Evolutionary conservation across 1,140 invertebrate genomes (phyloP), one percentile per base, ranked within the genome.

Genomic region (Melipona quadrifasciata): DNA sequence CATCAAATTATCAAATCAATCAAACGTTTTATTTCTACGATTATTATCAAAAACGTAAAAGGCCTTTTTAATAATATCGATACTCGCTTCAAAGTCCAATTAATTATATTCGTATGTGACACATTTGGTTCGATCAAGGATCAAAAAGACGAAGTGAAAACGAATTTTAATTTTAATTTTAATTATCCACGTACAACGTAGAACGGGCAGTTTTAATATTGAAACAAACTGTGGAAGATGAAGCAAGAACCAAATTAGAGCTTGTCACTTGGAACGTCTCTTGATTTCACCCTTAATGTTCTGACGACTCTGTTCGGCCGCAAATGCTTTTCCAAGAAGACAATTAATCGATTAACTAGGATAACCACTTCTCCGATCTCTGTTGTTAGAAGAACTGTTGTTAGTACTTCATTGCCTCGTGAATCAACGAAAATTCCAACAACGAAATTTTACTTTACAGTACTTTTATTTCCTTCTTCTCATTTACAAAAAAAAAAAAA

Each of bases 291-390:
- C 39, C 39, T 47, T 47, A 47, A 47, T 47, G 39, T 47, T 53
- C 73, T 19, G 31, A 4, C 73, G 73, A 72, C 27, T 39, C 16
- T 58, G 53, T 47, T 57, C 10, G 8, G 4, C 27, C 2, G 21
- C 73, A 12, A 24, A 75, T 39, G 57, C 31, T 75, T n/a, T 75
- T 75, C 73, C 73, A 3, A 3, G 73, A 75, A 75, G 34, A 1
- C 74, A 39, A n/a, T 76, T 39, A 76, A 39, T 39, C 34, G 57
- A 74, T 74, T 16, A 74, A 74, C 4, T 12, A 31, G 72, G 72
- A 74, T 74, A 31, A 74, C 55, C 72, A 0, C 24, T 55, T 55
- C 72, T 55, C 4, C 19, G 72, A 21, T 74, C 72, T 27, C 4
- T 21, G 1, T 16, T n/a, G n/a, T 14, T 31, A n/a, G n/a, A 27